Evolutionary conservation across 2,797 vertebrate species (phyloP), one percentile per base, ranked within the genome.

Genomic region (Sebastes vulpes): DNA sequence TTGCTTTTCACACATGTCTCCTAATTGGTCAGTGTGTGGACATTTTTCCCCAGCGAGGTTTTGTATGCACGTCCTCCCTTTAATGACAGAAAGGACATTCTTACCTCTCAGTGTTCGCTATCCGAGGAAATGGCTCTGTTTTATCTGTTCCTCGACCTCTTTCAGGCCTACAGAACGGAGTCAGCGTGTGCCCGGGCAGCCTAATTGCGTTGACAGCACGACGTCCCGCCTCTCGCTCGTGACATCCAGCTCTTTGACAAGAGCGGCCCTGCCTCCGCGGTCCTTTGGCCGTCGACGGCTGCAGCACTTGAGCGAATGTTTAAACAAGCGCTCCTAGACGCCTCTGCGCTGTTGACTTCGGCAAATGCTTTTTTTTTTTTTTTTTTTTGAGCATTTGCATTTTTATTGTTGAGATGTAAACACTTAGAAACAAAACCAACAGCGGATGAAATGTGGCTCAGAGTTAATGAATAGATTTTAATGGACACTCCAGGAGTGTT

Each of bases 191-290:
- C 53, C 79, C 3, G 56, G 63, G 76, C 59, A 61, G 59, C 69
- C 70, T 93, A 92, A 95, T 93, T 92, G 89, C 81, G 85, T 91
- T 88, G 92, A 93, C 92, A 91, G 91, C 23, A 9, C 75, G 56
- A 81, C 72, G 83, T 85, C 91, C 75, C 83, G 87, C 83, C 84
- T 81, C 82, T 90, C 77, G 76, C 75, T 82, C 67, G 73, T 42
- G 91, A 87, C 89, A 86, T 86, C 52, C 75, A 74, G 57, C 65
- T 81, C 80, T 85, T 63, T 71, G 81, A 89, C 84, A 75, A 35
- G 79, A 80, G 70, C 3, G 23, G 46, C 69, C 26, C 16, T 71
- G 81, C 81, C 83, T 77, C 67, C 1, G 5, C 84, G 29, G 63
- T 66, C 70, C 81, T 85, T 73, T 72, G 64, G 69, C 82, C 67